Evolutionary conservation across 92 coral and sea anemone genomes (phyloP), one percentile per base, ranked within the genome.

Genomic region (Muricea muricata): DNA sequence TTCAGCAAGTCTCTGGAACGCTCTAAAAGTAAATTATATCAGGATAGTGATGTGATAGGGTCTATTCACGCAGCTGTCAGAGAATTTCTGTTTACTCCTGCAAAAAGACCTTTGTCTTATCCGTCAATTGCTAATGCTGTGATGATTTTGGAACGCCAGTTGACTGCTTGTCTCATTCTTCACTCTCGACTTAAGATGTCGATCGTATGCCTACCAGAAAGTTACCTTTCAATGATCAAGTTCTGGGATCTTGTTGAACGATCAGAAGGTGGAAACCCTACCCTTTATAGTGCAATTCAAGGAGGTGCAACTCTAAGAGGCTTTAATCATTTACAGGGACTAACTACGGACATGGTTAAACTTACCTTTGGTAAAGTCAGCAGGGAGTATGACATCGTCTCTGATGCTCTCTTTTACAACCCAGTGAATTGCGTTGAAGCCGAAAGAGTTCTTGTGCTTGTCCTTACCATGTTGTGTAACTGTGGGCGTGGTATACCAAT

Each of bases 401-500:
- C 21, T 58, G 88, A 84, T 52, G 94, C 97, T 20, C 6, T 77
- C 11, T 48, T 37, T 26, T 1, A 46, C 57, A 20, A 31, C 67
- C 7, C 68, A 13, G 14, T 21, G 41, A 83, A 32, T 26, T 90
- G 89, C 0, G 93, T 89, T 60, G 97, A 94, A 48, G 89, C 93
- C 7, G 99, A 90, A 41, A 84, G 99, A 85, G 88, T 82, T 3
- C 78, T 96, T 68, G 77, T 96, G 39, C 85, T 96, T 14, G 90
- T 88, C 14, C 76, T 96, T 46, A 92, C 97, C 35, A 92, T 96
- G 98, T 73, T 96, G 65, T 94, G 94, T 70, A 96, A 96, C 81
- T 90, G 94, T 81, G 99, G 92, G 46, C 81, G 85, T n/a, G 90
- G 89, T 29, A 86, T 96, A 24, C 87, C 97, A 9, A 60, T 34